Percentiles rank a stretch among this genome's conserved stretches.
Conservation (phyloP, 2,888 invertebrate species). For the Cybosia mesomella region DNA sequence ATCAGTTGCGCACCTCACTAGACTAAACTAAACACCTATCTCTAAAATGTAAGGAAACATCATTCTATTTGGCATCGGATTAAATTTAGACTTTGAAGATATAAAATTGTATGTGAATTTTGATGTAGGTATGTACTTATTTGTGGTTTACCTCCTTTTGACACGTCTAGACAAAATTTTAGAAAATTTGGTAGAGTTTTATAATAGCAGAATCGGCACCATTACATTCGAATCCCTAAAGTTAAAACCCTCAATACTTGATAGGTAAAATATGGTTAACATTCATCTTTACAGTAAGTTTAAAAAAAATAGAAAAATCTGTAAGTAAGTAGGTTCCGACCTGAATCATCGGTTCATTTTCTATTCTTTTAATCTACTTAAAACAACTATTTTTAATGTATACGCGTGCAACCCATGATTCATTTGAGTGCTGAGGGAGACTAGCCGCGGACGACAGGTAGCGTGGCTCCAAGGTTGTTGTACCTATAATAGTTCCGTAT, state of each 20-base stretch:
- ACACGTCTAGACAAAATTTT: too few species aligned
- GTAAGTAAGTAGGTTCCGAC: too few species aligned
- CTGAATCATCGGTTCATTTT: background rate
- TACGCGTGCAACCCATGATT: background rate
- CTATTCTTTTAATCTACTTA: slow-evolving; percentile 3
- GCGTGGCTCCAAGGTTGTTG: background rate
- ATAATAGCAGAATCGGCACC: too few species aligned
- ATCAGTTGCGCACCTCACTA: background rate
- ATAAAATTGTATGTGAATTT: too few species aligned
- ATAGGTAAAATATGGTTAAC: background rate
- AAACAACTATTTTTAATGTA: background rate
- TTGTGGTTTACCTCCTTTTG: background rate
- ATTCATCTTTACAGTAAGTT: background rate
- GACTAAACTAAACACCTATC: background rate
- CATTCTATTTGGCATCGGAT: too few species aligned
- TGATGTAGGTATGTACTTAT: background rate
- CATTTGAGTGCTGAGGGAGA: background rate
- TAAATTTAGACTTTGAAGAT: background rate
- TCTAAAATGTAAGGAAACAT: background rate
- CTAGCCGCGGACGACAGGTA: slow-evolving; percentile 12
- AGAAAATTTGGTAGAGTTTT: too few species aligned
- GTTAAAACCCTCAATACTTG: background rate
- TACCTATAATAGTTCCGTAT: background rate
- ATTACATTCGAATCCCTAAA: too few species aligned
- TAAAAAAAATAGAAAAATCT: background rate